Conservation (phyloP, 2,888 invertebrate genomes). For the Blera fallax region DNA sequence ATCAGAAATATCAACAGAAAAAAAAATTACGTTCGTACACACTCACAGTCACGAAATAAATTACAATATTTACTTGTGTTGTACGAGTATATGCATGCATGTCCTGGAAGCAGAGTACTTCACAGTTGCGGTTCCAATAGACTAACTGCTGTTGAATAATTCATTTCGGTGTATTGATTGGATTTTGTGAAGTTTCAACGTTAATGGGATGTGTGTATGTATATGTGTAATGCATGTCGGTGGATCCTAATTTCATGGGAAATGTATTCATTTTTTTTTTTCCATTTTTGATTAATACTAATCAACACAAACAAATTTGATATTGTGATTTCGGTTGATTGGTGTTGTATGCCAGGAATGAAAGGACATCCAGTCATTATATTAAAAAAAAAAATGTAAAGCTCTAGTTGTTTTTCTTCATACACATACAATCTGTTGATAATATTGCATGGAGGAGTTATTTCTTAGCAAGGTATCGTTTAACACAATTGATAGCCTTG, state of each 20-base stretch:
- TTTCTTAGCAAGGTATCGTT: no score
- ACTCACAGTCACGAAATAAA: neutral
- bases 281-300: neutral
- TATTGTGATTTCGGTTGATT: neutral
- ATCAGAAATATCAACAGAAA: neutral
- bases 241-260: neutral
- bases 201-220: slow-evolving; percentile 6
- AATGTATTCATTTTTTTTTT: neutral
- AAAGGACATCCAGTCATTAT: neutral
- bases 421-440: no score
- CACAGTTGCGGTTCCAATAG: slow-evolving; percentile 11
- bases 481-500: no score
- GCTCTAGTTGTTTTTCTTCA: no score
- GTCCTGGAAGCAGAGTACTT: neutral
- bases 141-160: slow-evolving; percentile 28
- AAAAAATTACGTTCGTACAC: neutral
- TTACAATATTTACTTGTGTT: slow-evolving; percentile 14
- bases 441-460: no score
- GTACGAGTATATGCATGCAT: neutral
- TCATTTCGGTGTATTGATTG: slow-evolving; percentile 28
- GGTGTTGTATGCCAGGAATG: neutral
- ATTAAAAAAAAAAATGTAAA: neutral
- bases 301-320: slow-evolving; percentile 4
- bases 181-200: slow-evolving; percentile 15
- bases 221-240: neutral